These are phyloP conservation scores for Xiphorhynchus elegans DNA, from an alignment of 2,113 vertebrate species.

Conservation along the genomic window DNA sequence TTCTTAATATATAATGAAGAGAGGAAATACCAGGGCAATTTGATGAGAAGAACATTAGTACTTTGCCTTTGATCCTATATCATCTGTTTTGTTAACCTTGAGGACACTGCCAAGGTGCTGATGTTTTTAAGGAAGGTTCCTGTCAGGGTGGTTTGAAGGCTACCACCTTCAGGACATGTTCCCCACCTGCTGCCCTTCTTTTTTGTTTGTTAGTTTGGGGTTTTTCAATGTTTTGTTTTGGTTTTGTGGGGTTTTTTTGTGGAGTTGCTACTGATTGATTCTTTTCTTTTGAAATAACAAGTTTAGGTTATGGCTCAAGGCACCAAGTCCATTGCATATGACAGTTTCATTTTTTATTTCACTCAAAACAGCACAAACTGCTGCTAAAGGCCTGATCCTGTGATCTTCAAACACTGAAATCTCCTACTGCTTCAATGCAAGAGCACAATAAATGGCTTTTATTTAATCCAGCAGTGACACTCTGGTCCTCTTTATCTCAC, in stretches of 20 bases:
- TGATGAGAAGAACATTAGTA: not conserved
- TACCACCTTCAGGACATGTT: not conserved
- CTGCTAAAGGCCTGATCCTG: not conserved
- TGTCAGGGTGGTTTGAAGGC: not conserved
- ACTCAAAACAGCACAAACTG: not conserved
- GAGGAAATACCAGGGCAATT: not conserved
- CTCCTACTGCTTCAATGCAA: not conserved
- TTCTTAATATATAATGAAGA: not conserved
- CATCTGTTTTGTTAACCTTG: not conserved
- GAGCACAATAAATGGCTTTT: not conserved
- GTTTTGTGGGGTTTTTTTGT: not conserved
- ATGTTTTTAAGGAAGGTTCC: not conserved
- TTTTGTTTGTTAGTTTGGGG: not conserved
- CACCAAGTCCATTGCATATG: not conserved
- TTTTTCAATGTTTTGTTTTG: not conserved
- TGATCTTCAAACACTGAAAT: not conserved
- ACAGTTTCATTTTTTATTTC: not conserved
- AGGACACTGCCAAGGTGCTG: not conserved
- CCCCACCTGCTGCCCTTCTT: not conserved
- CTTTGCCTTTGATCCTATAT: not conserved
- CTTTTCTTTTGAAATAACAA: not conserved
- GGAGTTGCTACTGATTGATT: not conserved
- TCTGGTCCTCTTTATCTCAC: not conserved
- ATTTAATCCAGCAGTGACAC: not conserved
- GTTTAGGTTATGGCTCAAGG: not conserved